phyloP scores from a whole-genome alignment of 2,797 vertebrate species.

The Poliocrania exsul region DNA sequence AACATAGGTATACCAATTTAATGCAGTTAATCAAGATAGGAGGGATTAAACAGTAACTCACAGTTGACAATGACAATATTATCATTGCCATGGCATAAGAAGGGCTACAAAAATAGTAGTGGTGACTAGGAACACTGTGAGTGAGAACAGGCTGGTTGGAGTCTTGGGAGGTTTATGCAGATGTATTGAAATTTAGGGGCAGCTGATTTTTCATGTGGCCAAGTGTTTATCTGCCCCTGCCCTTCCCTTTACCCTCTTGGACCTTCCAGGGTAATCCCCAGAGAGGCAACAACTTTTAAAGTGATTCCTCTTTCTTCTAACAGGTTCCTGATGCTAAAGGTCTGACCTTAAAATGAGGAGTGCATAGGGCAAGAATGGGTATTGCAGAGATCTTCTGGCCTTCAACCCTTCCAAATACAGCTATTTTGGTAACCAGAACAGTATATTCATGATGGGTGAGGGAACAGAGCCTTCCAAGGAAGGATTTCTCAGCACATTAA shows the following conservation, averaged over 20 bases:
- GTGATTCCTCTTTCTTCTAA: constrained; percentile 46
- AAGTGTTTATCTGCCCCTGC: constrained; percentile 29
- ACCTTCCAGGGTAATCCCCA: background rate
- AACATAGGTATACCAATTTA: constrained; percentile 42
- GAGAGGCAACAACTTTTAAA: constrained; percentile 45
- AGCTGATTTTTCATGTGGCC: constrained; percentile 30
- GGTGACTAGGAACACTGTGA: background rate
- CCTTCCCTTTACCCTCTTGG: background rate
- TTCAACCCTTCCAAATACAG: constrained; percentile 40
- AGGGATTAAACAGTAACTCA: constrained; percentile 59
- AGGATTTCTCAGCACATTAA: constrained; percentile 22
- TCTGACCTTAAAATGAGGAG: constrained; percentile 59
- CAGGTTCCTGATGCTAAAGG: constrained; percentile 65
- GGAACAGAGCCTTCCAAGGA: background rate
- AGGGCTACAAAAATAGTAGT: background rate
- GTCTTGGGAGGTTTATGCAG: constrained; percentile 4
- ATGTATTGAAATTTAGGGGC: background rate
- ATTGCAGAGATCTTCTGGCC: constrained; percentile 31
- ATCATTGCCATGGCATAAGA: background rate
- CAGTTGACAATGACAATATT: background rate
- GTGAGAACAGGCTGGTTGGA: background rate
- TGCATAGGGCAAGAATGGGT: constrained; percentile 34
- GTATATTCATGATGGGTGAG: background rate
- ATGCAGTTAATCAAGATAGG: constrained; percentile 59
- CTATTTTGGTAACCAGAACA: constrained; percentile 21